Percentiles rank a stretch among this genome's conserved stretches.
These are phyloP conservation scores for Uropetala carovei DNA, from an alignment of 2,888 invertebrate species.

Conservation along the genomic window DNA sequence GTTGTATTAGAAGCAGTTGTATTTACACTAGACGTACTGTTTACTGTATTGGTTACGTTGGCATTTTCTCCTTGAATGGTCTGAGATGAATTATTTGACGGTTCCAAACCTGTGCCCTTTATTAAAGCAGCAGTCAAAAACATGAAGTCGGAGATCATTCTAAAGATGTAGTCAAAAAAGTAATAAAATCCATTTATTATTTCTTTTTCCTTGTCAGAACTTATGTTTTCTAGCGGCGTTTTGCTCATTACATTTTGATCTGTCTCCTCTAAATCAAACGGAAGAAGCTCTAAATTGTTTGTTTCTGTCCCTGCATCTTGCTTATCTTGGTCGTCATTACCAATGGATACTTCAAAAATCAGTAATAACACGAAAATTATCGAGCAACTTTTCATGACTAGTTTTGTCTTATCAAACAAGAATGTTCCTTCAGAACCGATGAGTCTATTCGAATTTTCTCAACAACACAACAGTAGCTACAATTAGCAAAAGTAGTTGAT, in stretches of 20 bases:
- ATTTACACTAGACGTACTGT: conserved; percentile 27
- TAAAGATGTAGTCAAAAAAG: conserved; percentile 38
- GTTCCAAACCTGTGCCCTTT: conserved; percentile 40
- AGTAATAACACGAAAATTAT: neutral
- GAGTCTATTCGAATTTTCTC: too few relatives aligned
- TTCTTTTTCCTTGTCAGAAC: conserved; percentile 50
- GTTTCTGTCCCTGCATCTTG: conserved; percentile 30
- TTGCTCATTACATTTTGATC: conserved; percentile 60
- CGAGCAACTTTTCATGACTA: conserved; percentile 25
- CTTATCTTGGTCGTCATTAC: conserved; percentile 30
- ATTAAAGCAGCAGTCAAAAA: conserved; percentile 38
- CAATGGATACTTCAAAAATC: conserved; percentile 11
- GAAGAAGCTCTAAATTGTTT: conserved; percentile 23
- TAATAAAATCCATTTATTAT: conserved; percentile 52
- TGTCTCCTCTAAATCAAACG: conserved; percentile 53
- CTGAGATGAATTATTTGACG: neutral
- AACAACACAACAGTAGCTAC: too few relatives aligned
- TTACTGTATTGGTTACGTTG: neutral
- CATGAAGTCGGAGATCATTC: conserved; percentile 51
- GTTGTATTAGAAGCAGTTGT: conserved; percentile 3
- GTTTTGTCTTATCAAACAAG: neutral
- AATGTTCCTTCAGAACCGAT: too few relatives aligned
- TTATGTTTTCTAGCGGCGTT: conserved; percentile 49
- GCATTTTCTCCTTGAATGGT: neutral
- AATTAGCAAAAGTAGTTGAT: too few relatives aligned